A percentile compares a stretch with the other conserved stretches of the same genome.
These are phyloP conservation scores for Enoplosus armatus DNA, from an alignment of 2,797 vertebrate genomes.

Conservation along the genomic window DNA sequence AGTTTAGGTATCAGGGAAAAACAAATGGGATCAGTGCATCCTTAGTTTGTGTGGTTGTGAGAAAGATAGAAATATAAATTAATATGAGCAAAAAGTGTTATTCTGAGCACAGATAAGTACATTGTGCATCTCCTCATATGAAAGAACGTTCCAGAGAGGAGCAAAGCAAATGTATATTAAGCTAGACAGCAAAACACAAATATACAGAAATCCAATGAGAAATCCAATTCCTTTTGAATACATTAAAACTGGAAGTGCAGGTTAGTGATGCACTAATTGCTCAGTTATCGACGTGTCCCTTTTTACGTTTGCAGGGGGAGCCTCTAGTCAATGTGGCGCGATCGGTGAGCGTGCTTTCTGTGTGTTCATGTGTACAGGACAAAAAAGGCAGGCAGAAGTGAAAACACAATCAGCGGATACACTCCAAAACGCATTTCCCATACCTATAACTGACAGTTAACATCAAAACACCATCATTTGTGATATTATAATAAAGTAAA, in stretches of 20 bases:
- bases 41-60: slow-evolving; percentile 26
- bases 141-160: slow-evolving; percentile 52
- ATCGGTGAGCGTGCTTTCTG: slow-evolving; percentile 53
- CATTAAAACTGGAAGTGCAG: slow-evolving; percentile 82
- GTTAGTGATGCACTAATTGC: slow-evolving; percentile 86
- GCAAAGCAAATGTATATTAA: slow-evolving; percentile 73
- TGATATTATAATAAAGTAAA: slow-evolving; percentile 3
- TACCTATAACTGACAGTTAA: slow-evolving; percentile 17
- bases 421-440: slow-evolving; percentile 36
- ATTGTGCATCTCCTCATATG: slow-evolving; percentile 45
- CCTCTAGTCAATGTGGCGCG: slow-evolving; percentile 71
- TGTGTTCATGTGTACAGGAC: slow-evolving; percentile 33
- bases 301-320: slow-evolving; percentile 81
- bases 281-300: slow-evolving; percentile 81
- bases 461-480: background rate
- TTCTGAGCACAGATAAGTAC: slow-evolving; percentile 54
- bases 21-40: slow-evolving; percentile 27
- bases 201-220: slow-evolving; percentile 79
- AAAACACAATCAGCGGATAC: slow-evolving; percentile 65
- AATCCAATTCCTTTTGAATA: slow-evolving; percentile 82
- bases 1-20: slow-evolving; percentile 9
- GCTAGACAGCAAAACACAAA: slow-evolving; percentile 77
- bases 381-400: slow-evolving; percentile 32
- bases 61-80: slow-evolving; percentile 26
- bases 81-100: slow-evolving; percentile 25